Evolutionary conservation across 2,888 invertebrate genomes (phyloP), one percentile per base, ranked within the genome.

Genomic region (Sycophila texana): DNA sequence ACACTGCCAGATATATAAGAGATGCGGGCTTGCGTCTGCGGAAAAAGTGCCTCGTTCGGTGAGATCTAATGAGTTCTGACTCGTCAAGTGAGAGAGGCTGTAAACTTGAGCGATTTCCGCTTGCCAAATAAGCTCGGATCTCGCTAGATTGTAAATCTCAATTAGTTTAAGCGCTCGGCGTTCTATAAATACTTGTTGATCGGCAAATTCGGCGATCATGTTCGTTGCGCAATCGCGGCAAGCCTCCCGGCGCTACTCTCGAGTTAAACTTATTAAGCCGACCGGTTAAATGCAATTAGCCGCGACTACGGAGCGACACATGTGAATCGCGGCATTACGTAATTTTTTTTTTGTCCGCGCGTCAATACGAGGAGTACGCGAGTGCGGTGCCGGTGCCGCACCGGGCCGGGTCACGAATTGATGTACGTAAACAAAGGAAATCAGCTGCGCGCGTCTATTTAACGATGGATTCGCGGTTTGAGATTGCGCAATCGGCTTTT

Each of bases 181-280:
- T 22, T 55, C 73, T 55, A 57, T 66, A 66, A 65, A 57, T 66
- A 74, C 65, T 74, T 74, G 74, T 74, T 74, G 74, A 74, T 74
- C 57, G 57, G 55, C 18, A 47, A 65, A 73, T 65, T 74, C 47
- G 18, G 18, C 65, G 30, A 47, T 63, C 30, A 20, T 0, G 1
- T 3, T 26, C 13, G 2, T 74, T 74, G n/a, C 57, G 18, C 51
- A 74, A 73, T 39, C 16, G 26, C 55, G 39, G 18, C 26, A 55
- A 12, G n/a, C n/a, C 70, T n/a, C 22, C n/a, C 53, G 16, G n/a
- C 49, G 60, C 3, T n/a, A 5, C 18, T 58, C 58, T 58, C 58
- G 22, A 58, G n/a, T 65, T 65, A 73, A 65, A 73, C 73, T 61
- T 72, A 72, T 61, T 72, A 53, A 60, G 51, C 18, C 12, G 58